A percentile compares a stretch with the other conserved stretches of the same genome.
phyloP scores from a whole-genome alignment of 2,113 vertebrate genomes.

The Sminthopsis crassicaudata region DNA sequence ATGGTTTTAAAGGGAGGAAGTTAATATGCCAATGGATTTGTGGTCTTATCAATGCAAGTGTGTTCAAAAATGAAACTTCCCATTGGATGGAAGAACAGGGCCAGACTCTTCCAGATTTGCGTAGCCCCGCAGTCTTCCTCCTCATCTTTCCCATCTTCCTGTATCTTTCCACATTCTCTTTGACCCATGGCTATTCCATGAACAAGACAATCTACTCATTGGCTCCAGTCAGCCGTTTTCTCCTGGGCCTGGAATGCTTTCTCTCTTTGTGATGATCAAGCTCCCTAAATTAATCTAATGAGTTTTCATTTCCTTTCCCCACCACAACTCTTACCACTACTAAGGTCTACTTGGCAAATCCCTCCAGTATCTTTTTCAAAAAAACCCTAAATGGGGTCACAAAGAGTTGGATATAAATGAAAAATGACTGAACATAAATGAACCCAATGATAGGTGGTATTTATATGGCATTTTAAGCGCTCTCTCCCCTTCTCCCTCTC shows the following conservation, averaged over 20 bases:
- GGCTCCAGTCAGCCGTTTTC: not conserved
- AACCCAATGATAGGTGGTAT: no score
- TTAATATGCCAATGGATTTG: not conserved
- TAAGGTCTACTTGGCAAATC: not conserved
- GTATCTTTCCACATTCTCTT: not conserved
- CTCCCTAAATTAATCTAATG: not conserved
- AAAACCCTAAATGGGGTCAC: no score
- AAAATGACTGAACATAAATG: no score
- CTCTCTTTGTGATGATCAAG: not conserved
- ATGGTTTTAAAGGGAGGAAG: not conserved
- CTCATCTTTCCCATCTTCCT: not conserved
- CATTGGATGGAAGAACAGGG: not conserved
- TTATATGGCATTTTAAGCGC: no score
- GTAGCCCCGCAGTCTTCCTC: not conserved
- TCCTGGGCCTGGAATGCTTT: not conserved
- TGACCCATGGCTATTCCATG: not conserved
- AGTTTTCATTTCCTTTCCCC: not conserved
- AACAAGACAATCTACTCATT: not conserved
- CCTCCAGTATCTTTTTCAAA: no score
- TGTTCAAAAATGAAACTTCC: not conserved
- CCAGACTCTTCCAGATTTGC: not conserved
- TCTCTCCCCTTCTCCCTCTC: no score
- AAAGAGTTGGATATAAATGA: no score
- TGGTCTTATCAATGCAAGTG: not conserved
- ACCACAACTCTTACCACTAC: not conserved